Evolutionary conservation across 2,888 invertebrate genomes (phyloP).

Genomic region (Euclidia mi): DNA sequence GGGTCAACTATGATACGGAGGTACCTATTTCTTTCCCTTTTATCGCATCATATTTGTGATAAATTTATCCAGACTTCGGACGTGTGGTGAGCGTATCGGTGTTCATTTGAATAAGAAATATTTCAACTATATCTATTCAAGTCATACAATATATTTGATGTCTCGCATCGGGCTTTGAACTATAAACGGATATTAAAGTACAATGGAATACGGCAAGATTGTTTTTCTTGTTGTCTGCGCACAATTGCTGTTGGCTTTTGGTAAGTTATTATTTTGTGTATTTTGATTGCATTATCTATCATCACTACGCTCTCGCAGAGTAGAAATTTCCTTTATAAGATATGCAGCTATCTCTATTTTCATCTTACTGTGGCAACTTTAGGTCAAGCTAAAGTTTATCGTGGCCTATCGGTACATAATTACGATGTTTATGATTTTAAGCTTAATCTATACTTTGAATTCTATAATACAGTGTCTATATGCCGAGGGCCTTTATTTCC

Average conservation of each 20-base stretch:
- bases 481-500: too few species aligned
- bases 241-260: conserved; percentile 22
- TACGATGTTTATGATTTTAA: too few species aligned
- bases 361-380: too few species aligned
- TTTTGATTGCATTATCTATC: background rate
- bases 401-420: too few species aligned
- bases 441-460: too few species aligned
- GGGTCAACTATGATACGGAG: conserved; percentile 16
- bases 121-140: too few species aligned
- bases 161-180: conserved; percentile 4
- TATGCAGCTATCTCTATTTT: too few species aligned
- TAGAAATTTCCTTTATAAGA: too few species aligned
- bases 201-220: conserved; percentile 39
- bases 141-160: background rate
- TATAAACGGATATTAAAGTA: conserved; percentile 16
- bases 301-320: too few species aligned
- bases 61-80: conserved; percentile 29
- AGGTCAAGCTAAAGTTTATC: too few species aligned
- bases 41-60: conserved; percentile 26
- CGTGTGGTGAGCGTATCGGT: conserved; percentile 32
- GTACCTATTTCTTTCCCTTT: conserved; percentile 13
- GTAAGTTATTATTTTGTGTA: conserved; percentile 24
- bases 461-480: too few species aligned
- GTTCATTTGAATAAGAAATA: background rate
- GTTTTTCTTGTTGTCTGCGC: conserved; percentile 30